Evolutionary conservation across 2,113 vertebrate genomes (phyloP), one percentile per base, ranked within the genome.

Genomic region (Emydocephalus ijimae): DNA sequence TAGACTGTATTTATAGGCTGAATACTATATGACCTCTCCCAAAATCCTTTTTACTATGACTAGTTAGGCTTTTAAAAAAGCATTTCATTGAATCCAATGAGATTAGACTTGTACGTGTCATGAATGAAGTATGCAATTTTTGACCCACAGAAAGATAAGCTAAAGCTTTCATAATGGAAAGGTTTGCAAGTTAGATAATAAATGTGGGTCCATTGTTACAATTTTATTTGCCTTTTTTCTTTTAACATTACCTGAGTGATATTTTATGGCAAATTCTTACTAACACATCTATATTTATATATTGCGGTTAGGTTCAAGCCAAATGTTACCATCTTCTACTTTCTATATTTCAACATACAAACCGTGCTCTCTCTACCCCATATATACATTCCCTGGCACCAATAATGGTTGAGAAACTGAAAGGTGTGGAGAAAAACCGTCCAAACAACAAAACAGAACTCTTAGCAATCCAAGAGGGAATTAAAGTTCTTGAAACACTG

Each of bases 311-410:
- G 99, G 98, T 99, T 96, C 99, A 99, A 97, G 98, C 98, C 48
- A 99, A 99, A 81, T 99, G 99, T 97, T 99, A 99, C 97, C 99
- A 99, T 97, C 98, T 99, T 95, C 97, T 99, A 87, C 96, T 99
- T 90, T 99, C 99, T 3, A 98, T 99, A 94, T 99, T 99, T 95
- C 99, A 99, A 95, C 99, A 99, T 96, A 98, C 98, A 81, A 98
- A 98, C 94, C 98, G 99, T 20, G 98, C 98, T 45, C 98, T 99
- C 61, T 98, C 99, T 69, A 99, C 98, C 9, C 99, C 99, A 0
- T 99, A 99, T 95, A 99, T 99, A 96, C 99, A 99, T 94, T 97
- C 98, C 4, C 93, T 99, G 97, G 99, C 99, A 15, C 99, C 99
- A 0, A 96, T 98, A 90, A 97, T 99, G 96, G 99, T 99, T 94